Percentiles rank a stretch among this genome's conserved stretches.
phyloP scores from a whole-genome alignment of 2,888 invertebrate species.

The Acanthosepion lycidas region DNA sequence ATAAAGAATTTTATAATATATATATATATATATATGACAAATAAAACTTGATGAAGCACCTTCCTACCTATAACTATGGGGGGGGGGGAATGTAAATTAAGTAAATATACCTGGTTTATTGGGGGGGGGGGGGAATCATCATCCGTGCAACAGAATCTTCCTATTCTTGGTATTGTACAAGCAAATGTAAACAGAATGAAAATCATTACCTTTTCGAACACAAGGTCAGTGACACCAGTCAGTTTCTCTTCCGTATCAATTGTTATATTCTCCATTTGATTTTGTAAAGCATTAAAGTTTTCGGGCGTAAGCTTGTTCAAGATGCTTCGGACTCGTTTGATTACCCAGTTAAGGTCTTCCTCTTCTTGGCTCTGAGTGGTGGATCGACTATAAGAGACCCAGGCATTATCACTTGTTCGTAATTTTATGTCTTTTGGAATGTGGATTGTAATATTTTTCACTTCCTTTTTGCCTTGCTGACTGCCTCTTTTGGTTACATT shows the following conservation, averaged over 20 bases:
- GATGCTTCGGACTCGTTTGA: conserved; percentile 33
- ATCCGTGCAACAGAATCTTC: no score
- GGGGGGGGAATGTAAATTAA: no score
- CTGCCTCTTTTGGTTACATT: conserved; percentile 36
- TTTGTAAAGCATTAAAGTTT: neutral
- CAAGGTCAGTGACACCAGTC: neutral
- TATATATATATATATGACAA: no score
- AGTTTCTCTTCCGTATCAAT: conserved; percentile 39
- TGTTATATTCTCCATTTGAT: neutral
- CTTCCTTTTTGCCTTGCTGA: conserved; percentile 40
- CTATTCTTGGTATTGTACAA: no score
- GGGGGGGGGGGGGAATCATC: no score
- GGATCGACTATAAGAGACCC: neutral
- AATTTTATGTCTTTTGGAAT: conserved; percentile 37
- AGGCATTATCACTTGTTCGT: conserved; percentile 33
- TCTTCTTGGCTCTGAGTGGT: neutral
- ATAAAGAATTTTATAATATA: no score
- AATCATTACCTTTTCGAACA: conserved; percentile 23
- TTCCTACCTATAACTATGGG: no score
- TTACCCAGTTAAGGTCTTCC: neutral
- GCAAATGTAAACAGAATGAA: neutral
- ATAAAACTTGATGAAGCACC: no score
- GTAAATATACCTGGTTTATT: no score
- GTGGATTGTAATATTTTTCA: conserved; percentile 43
- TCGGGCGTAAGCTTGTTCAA: conserved; percentile 17